Conservation (phyloP, 1,140 invertebrate species). For the Steinernema feltiae region DNA sequence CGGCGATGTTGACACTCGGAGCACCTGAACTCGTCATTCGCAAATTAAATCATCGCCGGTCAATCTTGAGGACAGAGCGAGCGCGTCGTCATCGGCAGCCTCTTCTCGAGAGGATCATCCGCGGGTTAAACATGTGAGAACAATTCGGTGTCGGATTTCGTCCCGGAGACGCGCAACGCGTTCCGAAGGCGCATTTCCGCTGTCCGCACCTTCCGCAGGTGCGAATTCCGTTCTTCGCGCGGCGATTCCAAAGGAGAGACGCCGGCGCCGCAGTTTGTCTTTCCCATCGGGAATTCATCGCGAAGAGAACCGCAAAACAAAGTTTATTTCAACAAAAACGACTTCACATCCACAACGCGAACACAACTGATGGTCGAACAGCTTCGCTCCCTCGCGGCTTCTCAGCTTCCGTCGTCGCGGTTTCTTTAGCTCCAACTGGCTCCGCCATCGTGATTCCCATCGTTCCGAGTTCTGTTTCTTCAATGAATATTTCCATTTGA, state of each 20-base stretch:
- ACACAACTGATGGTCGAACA: too few relatives aligned
- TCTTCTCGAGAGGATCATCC: not conserved
- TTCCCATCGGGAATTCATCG: not conserved
- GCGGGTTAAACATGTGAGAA: slow-evolving; percentile 1
- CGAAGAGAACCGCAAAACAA: too few relatives aligned
- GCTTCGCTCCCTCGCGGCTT: too few relatives aligned
- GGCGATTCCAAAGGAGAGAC: not conserved
- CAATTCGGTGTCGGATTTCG: not conserved
- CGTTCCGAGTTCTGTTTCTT: too few relatives aligned
- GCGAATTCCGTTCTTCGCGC: not conserved
- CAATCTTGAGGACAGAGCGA: not conserved
- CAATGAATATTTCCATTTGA: too few relatives aligned
- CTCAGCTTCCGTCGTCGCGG: too few relatives aligned
- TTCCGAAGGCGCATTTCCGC: not conserved
- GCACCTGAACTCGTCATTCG: not conserved
- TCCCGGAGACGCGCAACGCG: not conserved
- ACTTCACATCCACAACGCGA: too few relatives aligned
- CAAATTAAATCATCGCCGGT: not conserved
- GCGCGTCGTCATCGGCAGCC: not conserved
- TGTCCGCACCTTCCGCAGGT: not conserved
- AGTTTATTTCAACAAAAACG: too few relatives aligned
- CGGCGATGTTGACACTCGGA: not conserved
- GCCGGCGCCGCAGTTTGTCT: not conserved
- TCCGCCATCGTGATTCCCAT: too few relatives aligned
- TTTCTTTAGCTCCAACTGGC: too few relatives aligned